Conservation (phyloP, 2,113 vertebrate species). For the Columbina picui region DNA sequence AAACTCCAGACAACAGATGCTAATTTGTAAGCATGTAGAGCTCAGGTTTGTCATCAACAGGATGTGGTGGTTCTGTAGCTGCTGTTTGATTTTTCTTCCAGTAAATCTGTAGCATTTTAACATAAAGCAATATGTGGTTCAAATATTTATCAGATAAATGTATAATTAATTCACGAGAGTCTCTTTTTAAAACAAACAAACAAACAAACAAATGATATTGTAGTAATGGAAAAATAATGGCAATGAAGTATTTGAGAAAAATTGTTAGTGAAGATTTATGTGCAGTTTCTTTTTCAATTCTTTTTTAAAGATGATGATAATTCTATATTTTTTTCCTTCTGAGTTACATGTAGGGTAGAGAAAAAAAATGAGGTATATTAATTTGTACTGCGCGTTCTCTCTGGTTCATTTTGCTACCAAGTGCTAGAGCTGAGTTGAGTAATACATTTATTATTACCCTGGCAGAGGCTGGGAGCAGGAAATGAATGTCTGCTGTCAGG, state of each 20-base stretch:
- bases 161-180: not conserved
- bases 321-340: not conserved
- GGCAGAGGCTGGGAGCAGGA: constrained; percentile 20
- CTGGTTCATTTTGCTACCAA: not conserved
- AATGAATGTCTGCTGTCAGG: constrained; percentile 48
- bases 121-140: constrained; percentile 43
- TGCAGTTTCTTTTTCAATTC: not conserved
- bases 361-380: not conserved
- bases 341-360: not conserved
- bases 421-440: not conserved
- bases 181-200: not conserved
- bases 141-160: constrained; percentile 62
- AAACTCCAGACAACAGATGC: constrained; percentile 23
- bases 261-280: not conserved
- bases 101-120: constrained; percentile 51
- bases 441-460: constrained; percentile 21
- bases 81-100: constrained; percentile 58
- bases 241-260: not conserved
- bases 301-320: not conserved
- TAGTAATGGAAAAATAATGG: not conserved
- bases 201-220: not conserved
- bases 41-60: constrained; percentile 6
- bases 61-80: not conserved
- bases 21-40: not conserved
- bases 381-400: not conserved